phyloP scores from a whole-genome alignment of 2,113 vertebrate species.

The Trematocara variabile region DNA sequence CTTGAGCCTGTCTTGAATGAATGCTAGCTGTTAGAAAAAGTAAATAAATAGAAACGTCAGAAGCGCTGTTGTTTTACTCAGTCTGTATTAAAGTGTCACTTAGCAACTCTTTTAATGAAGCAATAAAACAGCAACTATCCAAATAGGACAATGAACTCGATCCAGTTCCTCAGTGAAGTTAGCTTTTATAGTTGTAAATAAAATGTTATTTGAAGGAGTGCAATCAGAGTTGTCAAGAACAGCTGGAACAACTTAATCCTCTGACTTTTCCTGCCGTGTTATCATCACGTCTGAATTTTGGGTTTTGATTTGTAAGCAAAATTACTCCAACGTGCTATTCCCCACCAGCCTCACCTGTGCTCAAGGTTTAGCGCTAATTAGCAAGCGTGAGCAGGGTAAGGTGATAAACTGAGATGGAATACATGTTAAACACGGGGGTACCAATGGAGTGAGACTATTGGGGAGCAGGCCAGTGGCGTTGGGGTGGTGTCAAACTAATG shows the following conservation, averaged over 20 bases:
- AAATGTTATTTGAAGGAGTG: not conserved
- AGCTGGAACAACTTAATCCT: not conserved
- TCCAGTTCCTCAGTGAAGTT: not conserved
- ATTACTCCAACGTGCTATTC: not conserved
- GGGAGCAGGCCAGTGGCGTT: rapidly evolving
- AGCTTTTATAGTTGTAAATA: not conserved
- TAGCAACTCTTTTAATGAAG: not conserved
- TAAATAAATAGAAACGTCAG: not conserved
- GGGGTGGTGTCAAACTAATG: not conserved
- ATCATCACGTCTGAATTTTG: not conserved
- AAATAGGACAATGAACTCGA: not conserved
- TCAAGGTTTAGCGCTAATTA: not conserved
- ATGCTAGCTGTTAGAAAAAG: not conserved
- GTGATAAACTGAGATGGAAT: not conserved
- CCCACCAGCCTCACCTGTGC: not conserved
- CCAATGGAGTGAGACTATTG: not conserved
- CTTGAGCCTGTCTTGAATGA: slow-evolving; percentile 5
- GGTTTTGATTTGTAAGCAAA: not conserved
- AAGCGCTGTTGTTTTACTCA: not conserved
- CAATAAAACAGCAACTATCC: not conserved
- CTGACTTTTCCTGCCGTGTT: not conserved
- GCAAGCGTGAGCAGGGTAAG: not conserved
- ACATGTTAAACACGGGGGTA: not conserved
- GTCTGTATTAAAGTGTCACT: not conserved
- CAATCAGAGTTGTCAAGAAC: not conserved